Percentiles rank a stretch among this genome's conserved stretches.
These are phyloP conservation scores for Grus americana DNA, from an alignment of 2,113 vertebrate species.

Conservation along the genomic window DNA sequence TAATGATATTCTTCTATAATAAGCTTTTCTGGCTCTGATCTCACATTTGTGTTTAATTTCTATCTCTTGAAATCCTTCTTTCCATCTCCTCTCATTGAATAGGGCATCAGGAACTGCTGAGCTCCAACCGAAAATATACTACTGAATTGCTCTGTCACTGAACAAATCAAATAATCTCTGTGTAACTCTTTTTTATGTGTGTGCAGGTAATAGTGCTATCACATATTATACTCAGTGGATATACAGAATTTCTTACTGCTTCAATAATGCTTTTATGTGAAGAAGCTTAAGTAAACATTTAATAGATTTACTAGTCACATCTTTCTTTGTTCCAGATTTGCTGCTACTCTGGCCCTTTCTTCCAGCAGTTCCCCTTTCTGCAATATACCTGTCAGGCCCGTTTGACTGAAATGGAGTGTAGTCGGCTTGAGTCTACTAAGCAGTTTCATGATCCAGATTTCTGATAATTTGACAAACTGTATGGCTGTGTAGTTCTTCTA, in stretches of 20 bases:
- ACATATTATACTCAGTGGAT: not conserved
- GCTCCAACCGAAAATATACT: not conserved
- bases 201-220: not conserved
- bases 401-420: not conserved
- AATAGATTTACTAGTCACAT: not conserved
- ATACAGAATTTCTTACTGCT: not conserved
- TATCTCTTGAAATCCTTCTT: not conserved
- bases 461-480: not conserved
- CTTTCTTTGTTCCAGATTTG: not conserved
- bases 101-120: not conserved
- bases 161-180: not conserved
- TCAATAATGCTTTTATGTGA: not conserved
- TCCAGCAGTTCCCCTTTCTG: not conserved
- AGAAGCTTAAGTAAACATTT: not conserved
- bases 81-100: not conserved
- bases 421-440: not conserved
- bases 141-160: not conserved
- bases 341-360: not conserved
- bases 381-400: rapidly evolving
- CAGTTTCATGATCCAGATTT: not conserved
- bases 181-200: too few species aligned
- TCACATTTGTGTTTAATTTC: not conserved
- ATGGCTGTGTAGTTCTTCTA: not conserved
- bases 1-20: not conserved
- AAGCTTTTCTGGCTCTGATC: not conserved